Percentiles rank a stretch among this genome's conserved stretches.
Evolutionary conservation across 2,113 vertebrate genomes (phyloP).

Genomic region (Numenius arquata): DNA sequence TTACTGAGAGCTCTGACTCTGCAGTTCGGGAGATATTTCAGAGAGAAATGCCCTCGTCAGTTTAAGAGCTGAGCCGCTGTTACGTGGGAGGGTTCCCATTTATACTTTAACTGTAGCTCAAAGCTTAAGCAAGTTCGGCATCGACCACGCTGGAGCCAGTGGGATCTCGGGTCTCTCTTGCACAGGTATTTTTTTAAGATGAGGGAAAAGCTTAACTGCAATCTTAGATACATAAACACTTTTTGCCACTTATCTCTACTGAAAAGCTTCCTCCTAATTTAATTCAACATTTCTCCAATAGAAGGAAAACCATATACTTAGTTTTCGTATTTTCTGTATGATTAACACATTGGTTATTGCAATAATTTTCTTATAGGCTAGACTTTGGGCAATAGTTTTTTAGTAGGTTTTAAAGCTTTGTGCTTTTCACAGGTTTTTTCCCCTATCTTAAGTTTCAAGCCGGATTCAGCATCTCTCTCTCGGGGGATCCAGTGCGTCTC

Average conservation of each 20-base stretch:
- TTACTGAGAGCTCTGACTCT: not conserved
- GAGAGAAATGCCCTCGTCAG: not conserved
- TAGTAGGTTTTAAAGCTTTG: not conserved
- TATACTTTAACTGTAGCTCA: not conserved
- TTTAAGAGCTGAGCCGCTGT: not conserved
- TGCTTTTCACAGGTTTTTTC: not conserved
- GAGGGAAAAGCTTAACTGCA: not conserved
- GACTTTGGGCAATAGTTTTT: not conserved
- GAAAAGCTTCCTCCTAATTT: not conserved
- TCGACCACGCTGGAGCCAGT: not conserved
- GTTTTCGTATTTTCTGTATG: not conserved
- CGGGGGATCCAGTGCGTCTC: not conserved
- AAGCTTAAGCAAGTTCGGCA: not conserved
- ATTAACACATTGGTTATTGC: not conserved
- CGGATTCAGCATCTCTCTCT: not conserved
- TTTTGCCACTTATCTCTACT: not conserved
- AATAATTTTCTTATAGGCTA: fast-evolving
- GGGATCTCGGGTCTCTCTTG: not conserved
- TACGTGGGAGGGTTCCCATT: not conserved
- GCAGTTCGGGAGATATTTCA: not conserved
- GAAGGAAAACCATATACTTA: not conserved
- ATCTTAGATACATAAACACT: not conserved
- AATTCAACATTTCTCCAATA: not conserved
- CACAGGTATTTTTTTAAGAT: no score
- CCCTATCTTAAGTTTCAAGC: not conserved